Conservation (phyloP, 2,797 vertebrate species). For the Ctenopoma kingsleyae region DNA sequence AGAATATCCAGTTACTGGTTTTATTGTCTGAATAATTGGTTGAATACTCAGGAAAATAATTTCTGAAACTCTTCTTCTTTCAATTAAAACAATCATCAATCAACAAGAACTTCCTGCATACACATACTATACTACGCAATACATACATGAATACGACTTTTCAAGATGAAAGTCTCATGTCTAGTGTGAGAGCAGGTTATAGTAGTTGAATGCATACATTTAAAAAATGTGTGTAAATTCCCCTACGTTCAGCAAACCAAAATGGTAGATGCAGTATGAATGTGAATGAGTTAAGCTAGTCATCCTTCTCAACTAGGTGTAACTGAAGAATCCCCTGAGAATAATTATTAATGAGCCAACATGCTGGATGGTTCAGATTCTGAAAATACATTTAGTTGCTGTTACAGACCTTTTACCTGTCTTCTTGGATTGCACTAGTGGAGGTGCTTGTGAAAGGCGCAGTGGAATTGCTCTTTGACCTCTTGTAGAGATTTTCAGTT, state of each 20-base stretch:
- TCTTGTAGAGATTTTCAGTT: slow-evolving; percentile 57
- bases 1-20: neutral
- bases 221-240: slow-evolving; percentile 39
- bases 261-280: slow-evolving; percentile 44
- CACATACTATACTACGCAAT: neutral
- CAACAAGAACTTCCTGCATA: neutral
- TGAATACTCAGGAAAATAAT: neutral
- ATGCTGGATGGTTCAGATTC: slow-evolving; percentile 63
- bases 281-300: slow-evolving; percentile 43
- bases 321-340: slow-evolving; percentile 39
- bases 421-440: slow-evolving; percentile 50
- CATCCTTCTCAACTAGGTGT: slow-evolving; percentile 46
- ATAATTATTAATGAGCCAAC: slow-evolving; percentile 72
- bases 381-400: slow-evolving; percentile 71
- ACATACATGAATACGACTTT: slow-evolving; percentile 5
- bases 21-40: neutral
- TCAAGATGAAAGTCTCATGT: slow-evolving; percentile 21
- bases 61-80: neutral
- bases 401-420: slow-evolving; percentile 65
- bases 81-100: neutral
- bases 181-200: slow-evolving; percentile 24
- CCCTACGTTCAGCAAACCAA: slow-evolving; percentile 41
- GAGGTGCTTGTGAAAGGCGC: slow-evolving; percentile 52
- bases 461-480: slow-evolving; percentile 45
- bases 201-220: slow-evolving; percentile 50